Conservation (phyloP, 2,888 invertebrate species). For the Drosophila merina region DNA sequence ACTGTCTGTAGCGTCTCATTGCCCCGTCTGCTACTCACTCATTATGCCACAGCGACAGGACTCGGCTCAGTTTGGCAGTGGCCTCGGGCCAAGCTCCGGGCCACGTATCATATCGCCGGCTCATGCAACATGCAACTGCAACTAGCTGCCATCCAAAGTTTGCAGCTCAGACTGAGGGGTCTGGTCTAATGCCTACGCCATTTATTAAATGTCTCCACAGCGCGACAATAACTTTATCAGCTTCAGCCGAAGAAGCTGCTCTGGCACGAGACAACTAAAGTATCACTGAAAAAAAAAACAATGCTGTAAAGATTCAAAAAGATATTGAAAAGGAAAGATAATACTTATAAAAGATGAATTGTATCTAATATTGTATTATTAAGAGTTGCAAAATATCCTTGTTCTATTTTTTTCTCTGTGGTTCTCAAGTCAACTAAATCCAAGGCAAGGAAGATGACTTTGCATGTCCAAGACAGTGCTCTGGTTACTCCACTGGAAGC, state of each 20-base stretch:
- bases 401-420: slow-evolving; percentile 2
- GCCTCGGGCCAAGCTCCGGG: slow-evolving; percentile 34
- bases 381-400: too few species aligned
- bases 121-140: slow-evolving; percentile 64
- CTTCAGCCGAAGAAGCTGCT: slow-evolving; percentile 45
- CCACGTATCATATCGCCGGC: slow-evolving; percentile 79
- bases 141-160: slow-evolving; percentile 29
- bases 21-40: slow-evolving; percentile 77
- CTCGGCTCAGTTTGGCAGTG: slow-evolving; percentile 15
- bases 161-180: slow-evolving; percentile 42
- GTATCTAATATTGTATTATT: too few species aligned
- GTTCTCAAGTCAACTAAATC: slow-evolving; percentile 20
- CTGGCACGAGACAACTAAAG: slow-evolving; percentile 41
- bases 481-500: slow-evolving; percentile 60
- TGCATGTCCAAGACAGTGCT: slow-evolving; percentile 66
- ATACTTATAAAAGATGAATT: too few species aligned
- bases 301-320: accelerated
- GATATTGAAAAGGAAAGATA: neutral
- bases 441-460: slow-evolving; percentile 44
- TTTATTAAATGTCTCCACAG: slow-evolving; percentile 80
- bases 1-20: slow-evolving; percentile 77
- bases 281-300: slow-evolving; percentile 4
- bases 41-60: slow-evolving; percentile 68
- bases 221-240: slow-evolving; percentile 83
- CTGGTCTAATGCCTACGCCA: slow-evolving; percentile 79